Evolutionary conservation across 2,888 invertebrate genomes (phyloP), one percentile per base, ranked within the genome.

Genomic region (Coecobrya sp.): DNA sequence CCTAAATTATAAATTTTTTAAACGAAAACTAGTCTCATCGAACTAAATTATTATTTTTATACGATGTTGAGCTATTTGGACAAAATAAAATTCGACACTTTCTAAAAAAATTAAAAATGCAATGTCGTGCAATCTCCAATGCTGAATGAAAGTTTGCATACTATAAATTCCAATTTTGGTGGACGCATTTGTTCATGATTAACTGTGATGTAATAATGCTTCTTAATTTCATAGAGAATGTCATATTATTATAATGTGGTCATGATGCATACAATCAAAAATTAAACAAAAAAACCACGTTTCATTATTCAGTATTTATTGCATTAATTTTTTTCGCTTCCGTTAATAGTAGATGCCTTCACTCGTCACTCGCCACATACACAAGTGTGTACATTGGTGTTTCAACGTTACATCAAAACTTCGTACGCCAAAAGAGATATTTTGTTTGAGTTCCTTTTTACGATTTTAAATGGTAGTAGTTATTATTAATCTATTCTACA

Each of bases 41-140:
- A 68, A 45, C 65, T 85, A 85, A 85, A 68, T 85, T 85, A 85
- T 82, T 82, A 7, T 79, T 85, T 85, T 85, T 85, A 79, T 68
- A 85, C 49, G 25, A 68, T 68, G 85, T 25, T 62, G 84, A 76
- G 55, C 19, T 68, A 85, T 85, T 85, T 16, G 85, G 45, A 82
- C n/a, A 45, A 85, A n/a, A 85, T 85, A 85, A 85, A 85, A 68
- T 85, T 85, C 68, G 68, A 65, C 19, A 8, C 36, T 59, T 81
- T 62, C 59, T n/a, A 36, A 68, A 25, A 85, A 85, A n/a, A 16
- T 45, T 65, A 42, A 42, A 42, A 84, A 42, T n/a, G n/a, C n/a
- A n/a, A n/a, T n/a, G n/a, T n/a, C n/a, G n/a, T n/a, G n/a, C n/a
- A n/a, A n/a, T n/a, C n/a, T n/a, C n/a, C n/a, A n/a, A n/a, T n/a